phyloP scores from a whole-genome alignment of 1,140 invertebrate species.

The Drosophila ohnishii region DNA sequence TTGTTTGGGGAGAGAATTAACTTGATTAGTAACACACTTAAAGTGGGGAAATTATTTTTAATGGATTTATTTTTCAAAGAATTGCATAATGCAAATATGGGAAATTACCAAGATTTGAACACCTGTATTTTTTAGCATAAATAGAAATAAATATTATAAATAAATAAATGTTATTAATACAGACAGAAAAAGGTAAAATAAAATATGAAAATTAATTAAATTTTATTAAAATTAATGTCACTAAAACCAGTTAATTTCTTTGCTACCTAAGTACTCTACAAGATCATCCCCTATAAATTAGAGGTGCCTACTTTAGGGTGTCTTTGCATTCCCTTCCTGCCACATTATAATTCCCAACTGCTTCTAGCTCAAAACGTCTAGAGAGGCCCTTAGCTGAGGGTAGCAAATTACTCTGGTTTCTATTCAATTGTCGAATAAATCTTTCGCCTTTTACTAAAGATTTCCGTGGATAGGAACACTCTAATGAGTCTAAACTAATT shows the following conservation, averaged over 20 bases:
- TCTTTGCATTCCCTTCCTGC: neutral
- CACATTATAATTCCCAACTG: neutral
- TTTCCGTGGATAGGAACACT: constrained; percentile 83
- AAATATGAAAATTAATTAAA: neutral
- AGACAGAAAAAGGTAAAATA: neutral
- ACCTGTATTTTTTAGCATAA: no score
- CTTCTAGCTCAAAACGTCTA: neutral
- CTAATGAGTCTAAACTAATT: constrained; percentile 64
- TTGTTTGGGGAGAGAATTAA: neutral
- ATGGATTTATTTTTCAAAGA: no score
- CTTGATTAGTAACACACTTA: no score
- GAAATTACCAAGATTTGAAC: no score
- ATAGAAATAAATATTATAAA: no score
- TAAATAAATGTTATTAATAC: neutral
- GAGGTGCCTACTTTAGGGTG: neutral
- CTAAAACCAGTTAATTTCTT: neutral
- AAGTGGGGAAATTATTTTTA: no score
- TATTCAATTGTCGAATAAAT: constrained; percentile 83
- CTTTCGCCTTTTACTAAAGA: constrained; percentile 85
- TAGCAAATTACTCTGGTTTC: constrained; percentile 67
- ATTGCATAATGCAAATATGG: no score
- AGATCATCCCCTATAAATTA: neutral
- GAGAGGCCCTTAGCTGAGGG: neutral
- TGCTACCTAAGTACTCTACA: neutral
- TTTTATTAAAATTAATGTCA: neutral